These are phyloP conservation scores for Melieria omissa DNA, from an alignment of 2,888 invertebrate genomes.

Conservation along the genomic window DNA sequence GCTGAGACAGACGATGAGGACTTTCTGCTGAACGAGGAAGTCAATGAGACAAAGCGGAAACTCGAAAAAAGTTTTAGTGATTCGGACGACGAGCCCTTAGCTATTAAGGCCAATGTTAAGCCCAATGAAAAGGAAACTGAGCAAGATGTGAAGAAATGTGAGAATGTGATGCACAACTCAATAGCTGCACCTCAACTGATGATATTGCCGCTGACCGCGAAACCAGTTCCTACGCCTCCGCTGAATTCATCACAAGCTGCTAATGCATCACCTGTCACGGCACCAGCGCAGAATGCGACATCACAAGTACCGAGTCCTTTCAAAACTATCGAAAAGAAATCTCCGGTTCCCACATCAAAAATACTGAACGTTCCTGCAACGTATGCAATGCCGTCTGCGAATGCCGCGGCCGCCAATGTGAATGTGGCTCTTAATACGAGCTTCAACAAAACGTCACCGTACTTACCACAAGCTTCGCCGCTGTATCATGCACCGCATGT, in stretches of 20 bases:
- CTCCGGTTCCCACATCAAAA: slow-evolving; percentile 60
- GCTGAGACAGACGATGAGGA: slow-evolving; percentile 59
- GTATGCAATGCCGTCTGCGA: slow-evolving; percentile 52
- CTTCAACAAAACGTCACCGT: slow-evolving; percentile 55
- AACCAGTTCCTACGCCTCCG: slow-evolving; percentile 43
- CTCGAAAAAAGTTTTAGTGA: slow-evolving; percentile 70
- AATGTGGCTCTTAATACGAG: slow-evolving; percentile 42
- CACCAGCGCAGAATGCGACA: slow-evolving; percentile 34
- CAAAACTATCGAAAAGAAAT: slow-evolving; percentile 59
- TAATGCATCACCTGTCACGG: slow-evolving; percentile 35
- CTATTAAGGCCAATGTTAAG: slow-evolving; percentile 68
- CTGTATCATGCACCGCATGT: slow-evolving; percentile 58
- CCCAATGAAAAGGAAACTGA: slow-evolving; percentile 51
- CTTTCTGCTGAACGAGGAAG: slow-evolving; percentile 60
- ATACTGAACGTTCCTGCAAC: slow-evolving; percentile 61
- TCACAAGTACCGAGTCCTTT: slow-evolving; percentile 41
- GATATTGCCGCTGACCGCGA: slow-evolving; percentile 57
- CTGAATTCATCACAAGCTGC: slow-evolving; percentile 22
- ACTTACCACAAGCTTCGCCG: slow-evolving; percentile 60
- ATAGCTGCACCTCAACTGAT: slow-evolving; percentile 48
- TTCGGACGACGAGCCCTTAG: slow-evolving; percentile 76
- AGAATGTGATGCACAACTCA: slow-evolving; percentile 19
- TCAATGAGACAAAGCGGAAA: slow-evolving; percentile 62
- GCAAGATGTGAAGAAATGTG: slow-evolving; percentile 42
- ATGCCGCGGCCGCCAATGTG: slow-evolving; percentile 40